Percentiles rank a stretch among this genome's conserved stretches.
phyloP scores from a whole-genome alignment of 2,113 vertebrate genomes.

The Azemiops feae region DNA sequence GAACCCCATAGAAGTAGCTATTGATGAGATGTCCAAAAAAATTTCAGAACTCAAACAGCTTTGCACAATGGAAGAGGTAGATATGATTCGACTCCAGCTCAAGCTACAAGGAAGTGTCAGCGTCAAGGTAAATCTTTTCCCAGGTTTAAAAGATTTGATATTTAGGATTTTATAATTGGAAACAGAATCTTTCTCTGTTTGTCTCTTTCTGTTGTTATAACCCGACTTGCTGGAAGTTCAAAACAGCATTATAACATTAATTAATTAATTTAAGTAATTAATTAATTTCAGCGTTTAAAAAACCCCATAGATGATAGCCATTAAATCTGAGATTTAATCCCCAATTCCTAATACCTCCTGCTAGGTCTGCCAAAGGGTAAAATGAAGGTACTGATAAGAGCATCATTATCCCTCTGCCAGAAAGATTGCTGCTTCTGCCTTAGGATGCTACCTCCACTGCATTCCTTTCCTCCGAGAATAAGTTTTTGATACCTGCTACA shows the following conservation, averaged over 20 bases:
- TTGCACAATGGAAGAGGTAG: conserved; percentile 91
- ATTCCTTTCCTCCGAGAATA: not conserved
- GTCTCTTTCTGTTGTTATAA: not conserved
- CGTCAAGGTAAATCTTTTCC: conserved; percentile 75
- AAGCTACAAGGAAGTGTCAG: conserved; percentile 98
- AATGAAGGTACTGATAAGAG: not conserved
- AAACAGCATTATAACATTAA: not conserved
- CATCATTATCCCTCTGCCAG: not conserved
- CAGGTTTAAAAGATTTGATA: not conserved
- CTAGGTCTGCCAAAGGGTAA: not conserved
- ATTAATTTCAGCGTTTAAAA: not conserved
- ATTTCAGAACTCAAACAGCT: conserved; percentile 96
- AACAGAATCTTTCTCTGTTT: not conserved
- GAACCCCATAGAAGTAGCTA: conserved; percentile 97
- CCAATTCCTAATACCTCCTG: not conserved
- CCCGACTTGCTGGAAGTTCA: not conserved
- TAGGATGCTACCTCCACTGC: not conserved
- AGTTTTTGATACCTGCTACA: not conserved
- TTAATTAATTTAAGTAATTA: not conserved
- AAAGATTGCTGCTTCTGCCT: not conserved
- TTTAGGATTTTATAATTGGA: not conserved
- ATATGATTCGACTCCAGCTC: conserved; percentile 97
- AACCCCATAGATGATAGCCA: no score
- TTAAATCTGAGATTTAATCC: not conserved
- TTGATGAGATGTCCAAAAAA: conserved; percentile 98